Percentiles rank a stretch among this genome's conserved stretches.
Evolutionary conservation across 1,140 invertebrate species (phyloP).

Genomic region (Zeugodacus cucurbitae): DNA sequence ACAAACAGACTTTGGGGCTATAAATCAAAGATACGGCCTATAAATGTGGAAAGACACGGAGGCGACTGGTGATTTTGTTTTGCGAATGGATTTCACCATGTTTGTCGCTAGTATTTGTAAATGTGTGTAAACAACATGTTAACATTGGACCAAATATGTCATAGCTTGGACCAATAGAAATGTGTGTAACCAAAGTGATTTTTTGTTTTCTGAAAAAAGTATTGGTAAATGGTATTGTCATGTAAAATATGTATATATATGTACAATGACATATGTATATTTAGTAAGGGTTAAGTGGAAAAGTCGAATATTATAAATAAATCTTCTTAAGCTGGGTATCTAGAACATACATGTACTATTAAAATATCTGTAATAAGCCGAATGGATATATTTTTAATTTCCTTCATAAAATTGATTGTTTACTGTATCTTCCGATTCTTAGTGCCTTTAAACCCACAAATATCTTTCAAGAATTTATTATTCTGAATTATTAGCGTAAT

Average conservation of each 20-base stretch:
- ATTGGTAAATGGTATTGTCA: neutral
- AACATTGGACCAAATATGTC: neutral
- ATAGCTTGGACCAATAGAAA: neutral
- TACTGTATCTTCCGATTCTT: no score
- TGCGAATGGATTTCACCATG: neutral
- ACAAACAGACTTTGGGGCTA: neutral
- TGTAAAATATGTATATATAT: neutral
- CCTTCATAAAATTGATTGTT: no score
- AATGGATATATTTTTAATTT: no score
- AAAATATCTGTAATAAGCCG: no score
- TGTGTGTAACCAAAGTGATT: neutral
- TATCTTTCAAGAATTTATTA: no score
- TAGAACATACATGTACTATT: no score
- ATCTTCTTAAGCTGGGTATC: no score
- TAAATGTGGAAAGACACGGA: neutral
- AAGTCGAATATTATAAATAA: no score
- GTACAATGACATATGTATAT: no score
- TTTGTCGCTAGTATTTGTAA: neutral
- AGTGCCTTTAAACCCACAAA: no score
- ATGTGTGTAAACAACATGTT: neutral
- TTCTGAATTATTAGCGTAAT: no score
- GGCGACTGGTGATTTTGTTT: neutral
- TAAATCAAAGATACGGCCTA: slow-evolving; percentile 9
- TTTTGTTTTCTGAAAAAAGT: neutral
- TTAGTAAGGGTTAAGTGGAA: no score